A percentile compares a stretch with the other conserved stretches of the same genome.
Evolutionary conservation across 1,140 invertebrate genomes (phyloP).

Genomic region (Vanessa tameamea): DNA sequence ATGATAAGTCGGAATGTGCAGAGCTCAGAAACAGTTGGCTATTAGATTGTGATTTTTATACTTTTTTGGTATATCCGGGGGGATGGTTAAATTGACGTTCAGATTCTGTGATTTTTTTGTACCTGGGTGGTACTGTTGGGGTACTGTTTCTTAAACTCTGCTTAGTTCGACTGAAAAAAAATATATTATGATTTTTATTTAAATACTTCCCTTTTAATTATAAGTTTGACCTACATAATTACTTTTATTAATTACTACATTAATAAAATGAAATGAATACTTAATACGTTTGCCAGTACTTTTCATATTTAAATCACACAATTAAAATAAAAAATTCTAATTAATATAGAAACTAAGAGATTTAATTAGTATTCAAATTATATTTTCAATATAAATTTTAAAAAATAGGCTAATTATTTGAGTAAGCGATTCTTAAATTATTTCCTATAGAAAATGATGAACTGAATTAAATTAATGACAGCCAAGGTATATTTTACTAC

Average conservation of each 20-base stretch:
- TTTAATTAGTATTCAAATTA: no score
- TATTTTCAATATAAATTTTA: no score
- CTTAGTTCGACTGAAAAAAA: slow-evolving; percentile 66
- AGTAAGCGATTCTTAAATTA: no score
- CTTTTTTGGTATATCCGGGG: slow-evolving; percentile 62
- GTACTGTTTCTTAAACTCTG: slow-evolving; percentile 62
- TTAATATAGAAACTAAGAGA: no score
- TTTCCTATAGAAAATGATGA: no score
- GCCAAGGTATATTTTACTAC: not conserved
- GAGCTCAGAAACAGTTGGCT: slow-evolving; percentile 64
- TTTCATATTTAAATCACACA: no score
- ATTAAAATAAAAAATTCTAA: no score
- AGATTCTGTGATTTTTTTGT: slow-evolving; percentile 76
- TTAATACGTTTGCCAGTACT: no score
- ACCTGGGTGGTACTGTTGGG: slow-evolving; percentile 67
- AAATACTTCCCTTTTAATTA: slow-evolving; percentile 21
- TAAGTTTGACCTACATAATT: not conserved
- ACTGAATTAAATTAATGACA: no score
- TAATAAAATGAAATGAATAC: no score
- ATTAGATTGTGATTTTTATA: slow-evolving; percentile 77
- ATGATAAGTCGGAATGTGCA: slow-evolving; percentile 57
- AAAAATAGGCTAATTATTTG: no score
- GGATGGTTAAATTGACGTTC: slow-evolving; percentile 62
- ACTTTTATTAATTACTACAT: no score
- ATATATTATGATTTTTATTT: slow-evolving; percentile 47